Evolutionary conservation across 2,113 vertebrate genomes (phyloP).

Genomic region (Nesospiza acunhae): DNA sequence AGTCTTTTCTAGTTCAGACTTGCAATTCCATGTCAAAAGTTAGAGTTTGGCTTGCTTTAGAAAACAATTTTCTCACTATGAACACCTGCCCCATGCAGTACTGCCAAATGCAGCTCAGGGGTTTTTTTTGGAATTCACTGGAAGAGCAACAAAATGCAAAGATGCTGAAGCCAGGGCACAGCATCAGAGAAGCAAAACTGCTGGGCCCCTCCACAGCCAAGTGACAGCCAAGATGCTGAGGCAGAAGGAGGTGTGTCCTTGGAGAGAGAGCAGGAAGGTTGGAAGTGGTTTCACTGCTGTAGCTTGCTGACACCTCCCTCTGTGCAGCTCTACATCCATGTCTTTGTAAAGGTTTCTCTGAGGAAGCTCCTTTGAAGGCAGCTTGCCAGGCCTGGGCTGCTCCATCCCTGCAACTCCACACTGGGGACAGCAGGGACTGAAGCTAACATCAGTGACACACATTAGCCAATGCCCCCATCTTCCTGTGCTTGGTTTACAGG

Average conservation of each 20-base stretch:
- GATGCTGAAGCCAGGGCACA: neutral
- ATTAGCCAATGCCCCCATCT: neutral
- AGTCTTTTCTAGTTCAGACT: neutral
- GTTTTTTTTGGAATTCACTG: neutral
- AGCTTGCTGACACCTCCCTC: neutral
- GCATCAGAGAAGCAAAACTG: neutral
- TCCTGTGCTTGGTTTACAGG: neutral
- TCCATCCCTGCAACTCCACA: neutral
- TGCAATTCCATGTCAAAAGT: neutral
- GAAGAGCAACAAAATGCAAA: neutral
- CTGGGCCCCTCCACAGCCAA: neutral
- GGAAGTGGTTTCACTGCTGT: neutral
- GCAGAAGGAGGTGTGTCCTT: neutral
- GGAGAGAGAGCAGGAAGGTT: neutral
- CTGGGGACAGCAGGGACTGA: rapidly evolving
- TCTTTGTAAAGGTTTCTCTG: neutral
- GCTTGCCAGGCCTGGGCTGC: neutral
- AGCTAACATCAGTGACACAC: neutral
- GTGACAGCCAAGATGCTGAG: neutral
- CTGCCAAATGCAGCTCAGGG: neutral
- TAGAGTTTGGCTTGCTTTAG: neutral
- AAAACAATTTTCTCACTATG: neutral
- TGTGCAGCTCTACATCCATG: rapidly evolving
- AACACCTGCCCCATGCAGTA: neutral
- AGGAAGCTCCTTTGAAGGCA: neutral